A percentile compares a stretch with the other conserved stretches of the same genome.
Conservation (phyloP, 2,888 invertebrate genomes). For the Erebia aethiops region DNA sequence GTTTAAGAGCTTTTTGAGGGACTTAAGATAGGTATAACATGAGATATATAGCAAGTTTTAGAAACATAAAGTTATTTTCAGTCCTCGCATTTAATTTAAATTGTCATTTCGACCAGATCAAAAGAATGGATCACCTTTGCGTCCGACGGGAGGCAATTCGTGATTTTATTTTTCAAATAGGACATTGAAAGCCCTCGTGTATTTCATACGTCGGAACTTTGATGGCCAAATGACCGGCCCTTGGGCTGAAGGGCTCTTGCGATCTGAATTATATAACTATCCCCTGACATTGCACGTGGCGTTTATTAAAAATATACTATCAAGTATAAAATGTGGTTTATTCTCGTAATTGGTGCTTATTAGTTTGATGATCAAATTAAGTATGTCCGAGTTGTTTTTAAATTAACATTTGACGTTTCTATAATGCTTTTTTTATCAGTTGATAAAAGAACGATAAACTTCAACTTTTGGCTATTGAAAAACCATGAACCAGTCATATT, state of each 20-base stretch:
- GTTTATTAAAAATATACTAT: not conserved
- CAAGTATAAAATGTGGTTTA: not conserved
- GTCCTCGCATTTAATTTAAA: not conserved
- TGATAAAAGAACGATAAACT: no score
- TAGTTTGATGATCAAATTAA: no score
- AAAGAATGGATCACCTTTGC: slow-evolving; percentile 44
- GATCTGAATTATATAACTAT: slow-evolving; percentile 46
- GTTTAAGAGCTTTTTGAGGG: not conserved
- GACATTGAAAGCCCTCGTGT: slow-evolving; percentile 48
- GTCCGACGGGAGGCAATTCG: slow-evolving; percentile 45
- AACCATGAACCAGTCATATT: no score
- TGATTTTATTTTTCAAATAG: slow-evolving; percentile 43
- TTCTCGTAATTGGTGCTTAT: not conserved
- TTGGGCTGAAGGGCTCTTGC: slow-evolving; percentile 51
- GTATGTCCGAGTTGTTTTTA: no score
- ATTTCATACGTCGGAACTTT: slow-evolving; percentile 50
- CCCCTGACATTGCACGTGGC: slow-evolving; percentile 30
- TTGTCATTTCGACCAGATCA: slow-evolving; percentile 37
- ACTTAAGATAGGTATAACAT: not conserved
- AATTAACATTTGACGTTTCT: no score
- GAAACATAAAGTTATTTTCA: no score
- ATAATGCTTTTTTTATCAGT: no score
- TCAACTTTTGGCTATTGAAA: no score
- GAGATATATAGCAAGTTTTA: not conserved
- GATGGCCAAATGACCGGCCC: slow-evolving; percentile 56